Base-by-base conservation (phyloP, 1,140 invertebrate species). In the Caenorhabditis remanei region DNA sequence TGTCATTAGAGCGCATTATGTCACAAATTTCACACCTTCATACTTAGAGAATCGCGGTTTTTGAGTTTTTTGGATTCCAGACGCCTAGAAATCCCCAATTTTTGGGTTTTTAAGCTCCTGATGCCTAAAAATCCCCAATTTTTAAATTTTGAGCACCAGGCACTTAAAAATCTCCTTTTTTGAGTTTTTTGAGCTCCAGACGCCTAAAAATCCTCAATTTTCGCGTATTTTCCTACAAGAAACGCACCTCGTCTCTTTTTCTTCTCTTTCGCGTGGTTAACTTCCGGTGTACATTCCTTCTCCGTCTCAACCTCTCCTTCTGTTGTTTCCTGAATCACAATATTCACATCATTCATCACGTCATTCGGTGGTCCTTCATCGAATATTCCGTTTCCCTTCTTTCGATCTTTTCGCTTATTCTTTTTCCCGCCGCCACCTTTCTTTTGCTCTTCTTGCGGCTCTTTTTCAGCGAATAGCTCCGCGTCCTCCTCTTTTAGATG, bases 401-500 rank as follows among this genome's bases (percentile, higher is more conserved):
- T 84, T 19, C 83, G 32, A 63, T 65, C 55, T 21, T 84, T 84
- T 24, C 58, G 32, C 19, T 61, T 84, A 21, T 84, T 84, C 13
- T 84, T 84, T n/a, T n/a, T 79, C 4, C 71, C 46, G 21, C n/a
- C 50, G n/a, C n/a, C 61, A 14, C 13, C 61, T 56, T 40, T 53
- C 24, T 11, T 61, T 48, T 5, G 24, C 19, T 50, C 4, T 2
- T 53, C 79, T 56, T 84, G 21, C 11, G 14, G 32, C 46, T 84
- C 82, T 14, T 16, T 41, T 58, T 61, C 82, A 4, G 41, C 83
- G 16, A 89, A 84, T 13, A 89, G 24, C 11, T 85, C 86, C 1
- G 88, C 85, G 82, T 93, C 92, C 48, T 93, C 93, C 63, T 92
- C 90, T 84, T 90, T 85, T 91, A 93, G 91, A 79, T 93, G 90